Evolutionary conservation across 35 echinoderm and acorn worm genomes (phyloP).

Genomic region (Holothuria glaberrima): DNA sequence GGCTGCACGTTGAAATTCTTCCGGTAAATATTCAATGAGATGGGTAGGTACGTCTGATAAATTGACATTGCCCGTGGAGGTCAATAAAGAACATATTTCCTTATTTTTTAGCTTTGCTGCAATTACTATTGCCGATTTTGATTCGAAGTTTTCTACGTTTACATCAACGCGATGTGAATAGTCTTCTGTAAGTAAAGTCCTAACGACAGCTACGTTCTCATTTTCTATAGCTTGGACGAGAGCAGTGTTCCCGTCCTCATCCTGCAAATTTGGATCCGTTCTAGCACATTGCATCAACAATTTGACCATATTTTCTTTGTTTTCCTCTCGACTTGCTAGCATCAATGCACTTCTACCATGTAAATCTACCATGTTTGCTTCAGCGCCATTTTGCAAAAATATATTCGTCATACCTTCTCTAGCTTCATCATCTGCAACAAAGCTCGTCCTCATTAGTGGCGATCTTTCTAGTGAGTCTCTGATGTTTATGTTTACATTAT

Average conservation of each 20-base stretch:
- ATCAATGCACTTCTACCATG: constrained; percentile 84
- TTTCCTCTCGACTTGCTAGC: constrained; percentile 73
- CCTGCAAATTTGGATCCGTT: constrained; percentile 76
- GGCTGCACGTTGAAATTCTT: neutral
- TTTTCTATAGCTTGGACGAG: constrained; percentile 82
- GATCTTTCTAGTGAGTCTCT: constrained; percentile 77
- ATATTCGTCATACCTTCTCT: constrained; percentile 58
- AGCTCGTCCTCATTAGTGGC: constrained; percentile 69
- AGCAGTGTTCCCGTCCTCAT: constrained; percentile 84
- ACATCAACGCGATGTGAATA: constrained; percentile 37
- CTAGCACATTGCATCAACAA: constrained; percentile 46
- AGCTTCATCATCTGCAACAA: constrained; percentile 24
- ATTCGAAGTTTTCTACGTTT: constrained; percentile 63
- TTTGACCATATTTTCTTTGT: constrained; percentile 65
- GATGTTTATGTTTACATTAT: constrained; percentile 79
- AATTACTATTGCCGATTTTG: constrained; percentile 58
- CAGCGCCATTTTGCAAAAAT: constrained; percentile 76
- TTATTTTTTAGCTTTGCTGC: constrained; percentile 78
- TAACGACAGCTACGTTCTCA: constrained; percentile 77
- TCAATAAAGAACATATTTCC: constrained; percentile 70
- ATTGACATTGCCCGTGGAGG: neutral
- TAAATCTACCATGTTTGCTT: constrained; percentile 75
- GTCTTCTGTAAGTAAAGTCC: constrained; percentile 44
- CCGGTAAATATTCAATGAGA: constrained; percentile 32
- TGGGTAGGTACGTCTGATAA: constrained; percentile 16